These are phyloP conservation scores for Kuschelorhynchus macadamiae DNA, from an alignment of 2,888 invertebrate species.

Conservation along the genomic window DNA sequence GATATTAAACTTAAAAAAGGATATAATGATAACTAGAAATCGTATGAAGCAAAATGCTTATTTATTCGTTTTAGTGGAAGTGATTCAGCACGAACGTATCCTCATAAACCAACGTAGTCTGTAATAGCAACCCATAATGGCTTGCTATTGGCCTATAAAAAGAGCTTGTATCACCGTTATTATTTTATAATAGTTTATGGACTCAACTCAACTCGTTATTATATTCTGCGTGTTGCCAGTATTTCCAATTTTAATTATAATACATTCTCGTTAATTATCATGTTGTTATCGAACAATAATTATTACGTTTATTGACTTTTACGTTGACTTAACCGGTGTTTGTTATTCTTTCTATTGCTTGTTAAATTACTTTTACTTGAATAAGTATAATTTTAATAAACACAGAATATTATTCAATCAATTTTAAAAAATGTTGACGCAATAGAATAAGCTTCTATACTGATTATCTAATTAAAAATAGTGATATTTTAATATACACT, in stretches of 20 bases:
- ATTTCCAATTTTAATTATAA: background rate
- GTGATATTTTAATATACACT: too few species aligned
- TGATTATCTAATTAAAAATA: too few species aligned
- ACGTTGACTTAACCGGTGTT: too few species aligned
- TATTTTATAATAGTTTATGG: constrained; percentile 4
- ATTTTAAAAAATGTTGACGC: too few species aligned
- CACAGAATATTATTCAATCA: too few species aligned
- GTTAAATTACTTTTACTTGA: too few species aligned
- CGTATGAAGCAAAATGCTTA: constrained; percentile 7
- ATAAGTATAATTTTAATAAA: too few species aligned
- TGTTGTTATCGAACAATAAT: background rate
- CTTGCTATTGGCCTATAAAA: constrained; percentile 23
- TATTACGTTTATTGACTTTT: background rate
- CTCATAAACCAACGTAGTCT: constrained; percentile 17
- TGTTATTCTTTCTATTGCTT: too few species aligned
- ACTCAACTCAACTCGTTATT: background rate
- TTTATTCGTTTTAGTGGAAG: constrained; percentile 14
- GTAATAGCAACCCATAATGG: constrained; percentile 18
- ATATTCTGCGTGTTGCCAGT: background rate
- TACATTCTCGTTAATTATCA: background rate
- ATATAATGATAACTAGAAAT: too few species aligned
- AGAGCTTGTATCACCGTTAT: constrained; percentile 10
- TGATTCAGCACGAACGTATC: constrained; percentile 14
- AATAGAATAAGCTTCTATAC: too few species aligned
- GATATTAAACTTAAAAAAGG: too few species aligned